Evolutionary conservation across 2,888 invertebrate species (phyloP).

Genomic region (Oscheius sp.): DNA sequence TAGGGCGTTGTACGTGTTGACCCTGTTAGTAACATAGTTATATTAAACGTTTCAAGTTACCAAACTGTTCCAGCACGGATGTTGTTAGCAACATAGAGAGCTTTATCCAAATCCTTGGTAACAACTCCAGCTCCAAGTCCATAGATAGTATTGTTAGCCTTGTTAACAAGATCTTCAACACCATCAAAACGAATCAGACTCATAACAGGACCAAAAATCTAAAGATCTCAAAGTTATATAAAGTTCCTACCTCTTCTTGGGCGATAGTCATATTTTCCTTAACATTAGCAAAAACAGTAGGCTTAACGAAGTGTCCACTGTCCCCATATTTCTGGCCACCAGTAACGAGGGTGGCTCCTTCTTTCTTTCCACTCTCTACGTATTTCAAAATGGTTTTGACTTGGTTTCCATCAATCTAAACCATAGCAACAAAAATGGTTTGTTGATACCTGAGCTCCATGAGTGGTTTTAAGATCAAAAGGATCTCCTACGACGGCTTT

Average conservation of each 20-base stretch:
- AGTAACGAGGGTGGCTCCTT: constrained; percentile 85
- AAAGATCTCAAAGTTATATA: background rate
- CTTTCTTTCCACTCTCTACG: constrained; percentile 82
- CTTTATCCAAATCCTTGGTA: constrained; percentile 87
- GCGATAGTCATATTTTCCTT: constrained; percentile 73
- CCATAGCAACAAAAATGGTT: too few species aligned
- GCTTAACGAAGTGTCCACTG: constrained; percentile 72
- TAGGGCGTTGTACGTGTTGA: constrained; percentile 86
- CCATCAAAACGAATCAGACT: constrained; percentile 72
- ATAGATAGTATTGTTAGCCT: constrained; percentile 86
- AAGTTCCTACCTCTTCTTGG: constrained; percentile 71
- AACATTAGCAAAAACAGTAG: constrained; percentile 74
- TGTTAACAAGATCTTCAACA: constrained; percentile 71
- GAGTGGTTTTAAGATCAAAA: constrained; percentile 82
- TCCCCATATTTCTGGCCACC: constrained; percentile 74
- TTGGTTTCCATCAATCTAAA: constrained; percentile 83
- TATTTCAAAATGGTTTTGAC: constrained; percentile 82
- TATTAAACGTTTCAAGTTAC: too few species aligned
- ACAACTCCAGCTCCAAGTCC: constrained; percentile 92
- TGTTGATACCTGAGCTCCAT: constrained; percentile 83
- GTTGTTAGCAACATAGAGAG: constrained; percentile 79
- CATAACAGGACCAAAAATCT: constrained; percentile 75
- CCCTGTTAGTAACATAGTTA: too few species aligned
- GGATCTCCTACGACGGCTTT: constrained; percentile 86
- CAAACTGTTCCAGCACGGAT: constrained; percentile 84